Evolutionary conservation across 1,140 invertebrate species (phyloP).

Genomic region (Proales similis): DNA sequence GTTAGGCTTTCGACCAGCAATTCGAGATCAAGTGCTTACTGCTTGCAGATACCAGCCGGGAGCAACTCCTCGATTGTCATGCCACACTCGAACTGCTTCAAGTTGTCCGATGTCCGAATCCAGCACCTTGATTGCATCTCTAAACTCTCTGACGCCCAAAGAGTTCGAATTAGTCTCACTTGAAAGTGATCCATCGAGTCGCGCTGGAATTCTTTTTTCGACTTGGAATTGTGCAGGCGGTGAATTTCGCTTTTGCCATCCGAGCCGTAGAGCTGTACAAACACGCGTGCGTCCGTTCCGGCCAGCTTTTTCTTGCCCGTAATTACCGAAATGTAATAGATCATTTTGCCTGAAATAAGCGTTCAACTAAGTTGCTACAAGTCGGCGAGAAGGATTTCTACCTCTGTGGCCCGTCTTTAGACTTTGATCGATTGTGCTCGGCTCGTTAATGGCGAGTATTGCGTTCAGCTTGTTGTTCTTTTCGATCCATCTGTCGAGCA

Average conservation of each 20-base stretch:
- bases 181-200: conserved; percentile 31
- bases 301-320: conserved; percentile 46
- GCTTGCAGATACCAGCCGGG: conserved; percentile 52
- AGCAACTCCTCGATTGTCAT: conserved; percentile 49
- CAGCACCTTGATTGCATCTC: conserved; percentile 47
- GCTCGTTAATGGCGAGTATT: not conserved
- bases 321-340: conserved; percentile 52
- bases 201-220: conserved; percentile 22
- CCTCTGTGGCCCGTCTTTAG: not conserved
- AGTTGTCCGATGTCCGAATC: conserved; percentile 47
- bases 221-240: conserved; percentile 9
- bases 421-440: not conserved
- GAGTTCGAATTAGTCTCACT: conserved; percentile 7
- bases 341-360: conserved; percentile 38
- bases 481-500: conserved; percentile 20
- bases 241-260: conserved; percentile 50
- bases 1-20: conserved; percentile 41
- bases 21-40: conserved; percentile 48
- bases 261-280: conserved; percentile 47
- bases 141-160: not conserved
- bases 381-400: not conserved
- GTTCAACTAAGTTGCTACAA: not conserved
- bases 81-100: conserved; percentile 47
- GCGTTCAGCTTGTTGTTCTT: conserved; percentile 15
- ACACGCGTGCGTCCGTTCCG: conserved; percentile 49